Evolutionary conservation across 2,888 invertebrate genomes (phyloP).

Genomic region (Dendrolimus pini): DNA sequence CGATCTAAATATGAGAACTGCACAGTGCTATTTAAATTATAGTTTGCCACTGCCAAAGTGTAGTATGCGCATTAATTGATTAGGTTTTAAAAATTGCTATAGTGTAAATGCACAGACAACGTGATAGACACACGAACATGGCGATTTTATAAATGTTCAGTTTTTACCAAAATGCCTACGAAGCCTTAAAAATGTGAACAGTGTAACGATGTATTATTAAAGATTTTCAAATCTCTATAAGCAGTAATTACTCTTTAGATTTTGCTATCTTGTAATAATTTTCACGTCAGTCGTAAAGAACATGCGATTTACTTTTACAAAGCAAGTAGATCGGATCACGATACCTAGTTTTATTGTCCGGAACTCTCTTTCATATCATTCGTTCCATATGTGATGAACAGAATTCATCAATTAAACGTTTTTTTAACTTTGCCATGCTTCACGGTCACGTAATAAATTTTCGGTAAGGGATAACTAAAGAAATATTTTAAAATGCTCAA

Average conservation of each 20-base stretch:
- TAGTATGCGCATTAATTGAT: too few species aligned
- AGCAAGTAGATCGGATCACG: constrained; percentile 53
- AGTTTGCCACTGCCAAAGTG: too few species aligned
- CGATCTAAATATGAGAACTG: too few species aligned
- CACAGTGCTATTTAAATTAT: too few species aligned
- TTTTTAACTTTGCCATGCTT: constrained; percentile 46
- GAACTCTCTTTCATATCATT: constrained; percentile 50
- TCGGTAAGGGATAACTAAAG: neutral
- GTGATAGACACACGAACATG: too few species aligned
- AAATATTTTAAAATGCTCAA: neutral
- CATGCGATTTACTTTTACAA: constrained; percentile 37
- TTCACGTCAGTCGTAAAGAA: constrained; percentile 26
- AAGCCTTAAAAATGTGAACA: too few species aligned
- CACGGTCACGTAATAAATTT: constrained; percentile 40
- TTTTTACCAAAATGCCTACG: too few species aligned
- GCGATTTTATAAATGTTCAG: too few species aligned
- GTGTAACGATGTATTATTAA: too few species aligned
- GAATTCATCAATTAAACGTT: constrained; percentile 48
- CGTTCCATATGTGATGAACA: constrained; percentile 48
- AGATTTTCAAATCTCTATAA: neutral
- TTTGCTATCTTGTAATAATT: constrained; percentile 7
- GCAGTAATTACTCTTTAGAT: neutral
- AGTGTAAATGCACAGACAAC: too few species aligned
- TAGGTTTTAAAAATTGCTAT: too few species aligned
- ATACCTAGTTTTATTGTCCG: constrained; percentile 43